These are phyloP conservation scores for Danionella cerebrum DNA, from an alignment of 2,113 vertebrate genomes.

Conservation along the genomic window DNA sequence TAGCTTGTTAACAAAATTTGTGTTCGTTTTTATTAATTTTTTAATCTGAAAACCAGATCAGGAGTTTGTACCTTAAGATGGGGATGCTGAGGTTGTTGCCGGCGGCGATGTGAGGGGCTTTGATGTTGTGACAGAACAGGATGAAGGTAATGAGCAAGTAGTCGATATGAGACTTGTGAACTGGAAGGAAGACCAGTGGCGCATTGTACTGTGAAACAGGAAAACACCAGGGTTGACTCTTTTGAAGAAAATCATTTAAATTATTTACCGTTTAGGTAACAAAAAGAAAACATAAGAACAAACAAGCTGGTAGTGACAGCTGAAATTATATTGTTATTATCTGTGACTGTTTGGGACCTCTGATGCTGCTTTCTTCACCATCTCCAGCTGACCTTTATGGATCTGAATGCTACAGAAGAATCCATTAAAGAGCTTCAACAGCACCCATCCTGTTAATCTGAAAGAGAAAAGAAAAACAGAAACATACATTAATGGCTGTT, in stretches of 20 bases:
- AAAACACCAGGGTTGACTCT: background rate
- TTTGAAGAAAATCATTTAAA: background rate
- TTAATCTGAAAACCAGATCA: too few relatives aligned
- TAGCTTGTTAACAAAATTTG: too few relatives aligned
- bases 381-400: conserved; percentile 95
- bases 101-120: conserved; percentile 93
- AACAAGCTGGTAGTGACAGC: background rate
- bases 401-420: conserved; percentile 99
- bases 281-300: too few relatives aligned
- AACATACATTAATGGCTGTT: too few relatives aligned
- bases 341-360: conserved; percentile 66
- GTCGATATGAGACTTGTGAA: conserved; percentile 97
- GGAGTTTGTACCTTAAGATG: conserved; percentile 81
- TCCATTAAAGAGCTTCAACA: conserved; percentile 94
- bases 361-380: conserved; percentile 91
- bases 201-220: conserved; percentile 64
- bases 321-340: background rate
- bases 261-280: too few relatives aligned
- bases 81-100: conserved; percentile 97
- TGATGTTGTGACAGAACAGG: conserved; percentile 98
- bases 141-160: conserved; percentile 95
- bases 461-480: background rate
- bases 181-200: conserved; percentile 91
- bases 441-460: conserved; percentile 93
- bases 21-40: too few relatives aligned